Evolutionary conservation across 2,113 vertebrate genomes (phyloP).

Genomic region (Macrotis lagotis): DNA sequence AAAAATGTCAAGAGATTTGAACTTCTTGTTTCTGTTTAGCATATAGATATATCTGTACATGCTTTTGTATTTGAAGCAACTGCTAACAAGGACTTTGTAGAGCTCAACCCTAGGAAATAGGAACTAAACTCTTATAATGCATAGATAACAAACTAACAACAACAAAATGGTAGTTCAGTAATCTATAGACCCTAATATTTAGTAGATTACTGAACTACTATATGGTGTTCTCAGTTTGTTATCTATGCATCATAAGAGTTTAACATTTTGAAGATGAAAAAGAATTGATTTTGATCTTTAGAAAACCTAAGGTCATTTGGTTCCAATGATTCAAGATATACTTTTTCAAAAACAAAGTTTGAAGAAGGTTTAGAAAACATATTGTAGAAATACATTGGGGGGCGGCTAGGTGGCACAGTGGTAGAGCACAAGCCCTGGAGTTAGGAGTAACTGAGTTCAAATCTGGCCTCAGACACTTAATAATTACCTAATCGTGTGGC

Average conservation of each 20-base stretch:
- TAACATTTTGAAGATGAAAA: neutral
- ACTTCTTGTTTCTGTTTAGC: neutral
- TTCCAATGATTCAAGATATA: neutral
- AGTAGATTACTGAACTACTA: no score
- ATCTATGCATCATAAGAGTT: no score
- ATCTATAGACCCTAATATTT: no score
- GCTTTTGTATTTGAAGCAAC: neutral
- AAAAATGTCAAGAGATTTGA: neutral
- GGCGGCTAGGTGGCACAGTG: no score
- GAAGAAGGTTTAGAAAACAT: neutral
- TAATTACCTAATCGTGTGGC: no score
- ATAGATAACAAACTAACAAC: neutral
- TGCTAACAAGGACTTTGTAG: neutral
- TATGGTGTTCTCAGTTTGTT: no score
- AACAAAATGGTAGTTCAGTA: neutral
- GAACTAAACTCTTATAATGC: neutral
- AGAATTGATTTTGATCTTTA: neutral
- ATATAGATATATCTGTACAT: neutral
- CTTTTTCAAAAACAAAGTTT: constrained; percentile 10
- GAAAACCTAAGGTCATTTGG: constrained; percentile 23
- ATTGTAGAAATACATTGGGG: constrained; percentile 34
- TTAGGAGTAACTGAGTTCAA: no score
- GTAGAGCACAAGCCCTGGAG: no score
- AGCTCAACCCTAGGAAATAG: neutral
- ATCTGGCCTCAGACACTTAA: no score